Evolutionary conservation across 2,113 vertebrate genomes (phyloP).

Genomic region (Gallinago jamesoni): DNA sequence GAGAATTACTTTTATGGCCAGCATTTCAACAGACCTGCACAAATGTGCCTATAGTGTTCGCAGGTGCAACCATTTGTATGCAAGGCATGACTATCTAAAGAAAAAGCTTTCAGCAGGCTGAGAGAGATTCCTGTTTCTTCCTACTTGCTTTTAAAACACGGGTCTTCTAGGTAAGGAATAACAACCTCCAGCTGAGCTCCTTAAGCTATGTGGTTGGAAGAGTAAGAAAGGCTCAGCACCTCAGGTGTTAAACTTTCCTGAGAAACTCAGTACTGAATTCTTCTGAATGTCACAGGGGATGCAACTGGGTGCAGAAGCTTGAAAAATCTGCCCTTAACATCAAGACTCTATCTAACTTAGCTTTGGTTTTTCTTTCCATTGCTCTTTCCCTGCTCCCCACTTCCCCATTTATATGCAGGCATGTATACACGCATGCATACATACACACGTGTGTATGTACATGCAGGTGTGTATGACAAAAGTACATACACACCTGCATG

Average conservation of each 20-base stretch:
- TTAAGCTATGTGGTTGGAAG: neutral
- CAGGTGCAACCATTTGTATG: slow-evolving; percentile 24
- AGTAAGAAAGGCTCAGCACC: neutral
- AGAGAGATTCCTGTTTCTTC: neutral
- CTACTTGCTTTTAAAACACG: slow-evolving; percentile 12
- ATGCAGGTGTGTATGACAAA: neutral
- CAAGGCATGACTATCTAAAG: neutral
- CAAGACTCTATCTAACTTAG: neutral
- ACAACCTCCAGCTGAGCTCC: slow-evolving; percentile 26
- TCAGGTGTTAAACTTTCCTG: neutral
- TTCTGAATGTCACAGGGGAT: neutral
- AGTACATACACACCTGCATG: neutral
- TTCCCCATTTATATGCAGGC: neutral
- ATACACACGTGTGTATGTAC: neutral
- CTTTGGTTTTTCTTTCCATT: neutral
- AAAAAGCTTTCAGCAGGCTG: slow-evolving; percentile 22
- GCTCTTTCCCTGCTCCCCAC: neutral
- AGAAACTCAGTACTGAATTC: neutral
- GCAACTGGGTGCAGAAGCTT: neutral
- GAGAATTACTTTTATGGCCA: slow-evolving; percentile 35
- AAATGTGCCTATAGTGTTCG: neutral
- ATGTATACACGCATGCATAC: no score
- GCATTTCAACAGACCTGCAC: slow-evolving; percentile 12
- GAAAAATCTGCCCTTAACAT: neutral
- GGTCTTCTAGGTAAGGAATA: slow-evolving; percentile 22